A percentile compares a stretch with the other conserved stretches of the same genome.
phyloP scores from a whole-genome alignment of 2,888 invertebrate species.

The Dryadula phaetusa region DNA sequence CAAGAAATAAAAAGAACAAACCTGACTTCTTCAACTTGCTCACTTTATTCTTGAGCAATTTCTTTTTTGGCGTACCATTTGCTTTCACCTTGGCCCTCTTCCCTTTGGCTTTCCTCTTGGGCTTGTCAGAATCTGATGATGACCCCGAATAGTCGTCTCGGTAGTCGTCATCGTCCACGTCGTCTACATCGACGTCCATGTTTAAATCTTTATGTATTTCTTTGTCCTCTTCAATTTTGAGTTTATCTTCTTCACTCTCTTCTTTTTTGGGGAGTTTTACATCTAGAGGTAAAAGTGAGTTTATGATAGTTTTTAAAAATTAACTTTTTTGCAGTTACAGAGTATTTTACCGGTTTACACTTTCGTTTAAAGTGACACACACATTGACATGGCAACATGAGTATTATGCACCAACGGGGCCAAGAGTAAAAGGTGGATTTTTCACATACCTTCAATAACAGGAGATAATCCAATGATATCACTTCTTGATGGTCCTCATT shows the following conservation, averaged over 20 bases:
- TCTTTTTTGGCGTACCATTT: slow-evolving; percentile 57
- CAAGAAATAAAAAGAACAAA: background rate
- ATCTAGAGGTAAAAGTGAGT: slow-evolving; percentile 50
- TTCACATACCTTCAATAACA: slow-evolving; percentile 14
- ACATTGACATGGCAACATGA: background rate
- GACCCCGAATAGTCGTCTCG: slow-evolving; percentile 61
- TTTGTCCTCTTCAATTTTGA: slow-evolving; percentile 41
- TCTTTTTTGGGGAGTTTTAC: slow-evolving; percentile 59
- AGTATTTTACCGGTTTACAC: too few relatives aligned
- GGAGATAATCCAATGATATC: slow-evolving; percentile 25
- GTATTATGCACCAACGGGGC: too few relatives aligned
- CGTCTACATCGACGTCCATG: slow-evolving; percentile 41
- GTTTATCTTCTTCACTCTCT: slow-evolving; percentile 46
- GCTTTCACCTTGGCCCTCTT: slow-evolving; percentile 43
- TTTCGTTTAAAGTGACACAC: too few relatives aligned
- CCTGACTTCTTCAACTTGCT: slow-evolving; percentile 13
- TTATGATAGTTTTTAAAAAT: too few relatives aligned
- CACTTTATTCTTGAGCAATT: slow-evolving; percentile 49
- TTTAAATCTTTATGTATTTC: slow-evolving; percentile 41
- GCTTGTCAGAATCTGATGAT: slow-evolving; percentile 71
- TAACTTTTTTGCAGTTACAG: too few relatives aligned
- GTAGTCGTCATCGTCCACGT: slow-evolving; percentile 49
- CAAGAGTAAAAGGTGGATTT: too few relatives aligned
- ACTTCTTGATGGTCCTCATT: slow-evolving; percentile 52
- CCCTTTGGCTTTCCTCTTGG: slow-evolving; percentile 60